Evolutionary conservation across 2,797 vertebrate genomes (phyloP).

Genomic region (Psittacula derbiana): DNA sequence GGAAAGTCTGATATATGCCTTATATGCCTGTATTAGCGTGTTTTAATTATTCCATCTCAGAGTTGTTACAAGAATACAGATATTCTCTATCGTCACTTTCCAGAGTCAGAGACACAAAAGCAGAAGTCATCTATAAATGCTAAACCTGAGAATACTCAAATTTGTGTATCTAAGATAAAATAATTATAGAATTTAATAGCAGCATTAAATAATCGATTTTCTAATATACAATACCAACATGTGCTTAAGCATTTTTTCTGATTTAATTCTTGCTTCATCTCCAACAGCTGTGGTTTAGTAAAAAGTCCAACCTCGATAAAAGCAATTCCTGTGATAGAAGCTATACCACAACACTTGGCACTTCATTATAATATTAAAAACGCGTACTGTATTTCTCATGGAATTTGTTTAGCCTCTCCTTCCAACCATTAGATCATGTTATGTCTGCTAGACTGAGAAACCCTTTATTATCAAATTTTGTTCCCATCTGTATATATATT

Average conservation of each 20-base stretch:
- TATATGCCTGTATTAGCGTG: background rate
- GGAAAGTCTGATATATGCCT: background rate
- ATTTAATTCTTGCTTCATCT: conserved; percentile 43
- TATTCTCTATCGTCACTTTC: background rate
- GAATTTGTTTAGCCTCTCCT: conserved; percentile 56
- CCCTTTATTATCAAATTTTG: conserved; percentile 58
- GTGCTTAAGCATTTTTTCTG: conserved; percentile 21
- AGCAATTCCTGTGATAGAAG: conserved; percentile 56
- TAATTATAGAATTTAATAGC: conserved; percentile 14
- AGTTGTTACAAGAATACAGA: background rate
- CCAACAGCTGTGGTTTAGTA: conserved; percentile 49
- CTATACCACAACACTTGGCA: conserved; percentile 58
- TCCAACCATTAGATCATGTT: conserved; percentile 20
- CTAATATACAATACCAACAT: background rate
- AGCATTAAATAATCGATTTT: conserved; percentile 1
- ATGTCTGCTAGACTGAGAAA: conserved; percentile 44
- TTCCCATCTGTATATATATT: background rate
- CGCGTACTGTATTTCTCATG: conserved; percentile 25
- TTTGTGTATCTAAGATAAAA: background rate
- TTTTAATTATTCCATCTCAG: background rate
- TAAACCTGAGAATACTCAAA: background rate
- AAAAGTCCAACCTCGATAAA: conserved; percentile 14
- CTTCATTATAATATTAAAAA: conserved; percentile 43
- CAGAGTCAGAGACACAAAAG: background rate
- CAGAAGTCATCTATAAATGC: background rate